Evolutionary conservation across 2,113 vertebrate species (phyloP), one percentile per base, ranked within the genome.

Genomic region (Oophaga pumilio): DNA sequence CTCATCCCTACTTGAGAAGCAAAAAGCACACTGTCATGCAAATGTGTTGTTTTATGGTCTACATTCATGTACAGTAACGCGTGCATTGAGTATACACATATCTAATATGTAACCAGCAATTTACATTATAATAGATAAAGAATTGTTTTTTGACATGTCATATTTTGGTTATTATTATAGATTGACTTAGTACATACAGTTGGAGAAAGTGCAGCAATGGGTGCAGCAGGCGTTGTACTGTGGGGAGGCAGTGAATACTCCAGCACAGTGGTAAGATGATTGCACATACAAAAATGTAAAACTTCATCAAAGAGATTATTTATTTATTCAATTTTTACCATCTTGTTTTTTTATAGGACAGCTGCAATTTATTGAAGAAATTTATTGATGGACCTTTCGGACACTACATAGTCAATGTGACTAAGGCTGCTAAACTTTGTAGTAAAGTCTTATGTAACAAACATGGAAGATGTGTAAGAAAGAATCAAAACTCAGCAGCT

Each of bases 161-260:
- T 60, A 8, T 73, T 74, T 74, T 74, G 6, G 8, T 74, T 22
- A 50, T 74, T 74, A 9, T 74, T 74, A 9, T 64, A 99, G 97
- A 93, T 86, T 6, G 96, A 98, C 90, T 93, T 98, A 88, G 93
- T 98, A 78, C 94, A 94, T 71, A 96, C 97, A 50, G 93, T 98
- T 0, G 97, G 97, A 81, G 97, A 99, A 89, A 97, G 97, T 7
- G 96, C 97, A 0, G 95, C 97, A 26, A 78, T 97, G 94, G 97
- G 97, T 86, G 95, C 94, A 79, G 95, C 97, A 22, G 97, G 97
- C 87, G 90, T 97, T n/a, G 93, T 99, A 91, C 92, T 99, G 91
- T 99, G 97, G 97, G 96, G 94, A 84, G 94, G 91, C 81, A 91
- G 91, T 73, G 91, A 94, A 6, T 94, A 95, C 0, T 92, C 93